Conservation (phyloP, 2,113 vertebrate genomes). For the Furnarius figulus region DNA sequence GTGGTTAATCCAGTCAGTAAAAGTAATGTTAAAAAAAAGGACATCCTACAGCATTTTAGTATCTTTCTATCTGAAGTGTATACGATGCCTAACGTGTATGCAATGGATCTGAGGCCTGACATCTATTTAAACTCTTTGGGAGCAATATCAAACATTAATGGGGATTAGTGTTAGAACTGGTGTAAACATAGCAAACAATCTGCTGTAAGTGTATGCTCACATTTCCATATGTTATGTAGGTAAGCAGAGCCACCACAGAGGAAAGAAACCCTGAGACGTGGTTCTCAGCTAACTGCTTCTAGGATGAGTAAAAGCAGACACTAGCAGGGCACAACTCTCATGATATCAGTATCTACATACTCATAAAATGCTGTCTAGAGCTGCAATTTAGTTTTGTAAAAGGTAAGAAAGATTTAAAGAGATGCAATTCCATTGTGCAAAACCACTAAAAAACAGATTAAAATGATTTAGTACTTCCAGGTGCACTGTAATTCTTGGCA, state of each 20-base stretch:
- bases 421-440: conserved; percentile 50
- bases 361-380: neutral
- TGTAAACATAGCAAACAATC: conserved; percentile 79
- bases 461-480: conserved; percentile 81
- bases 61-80: conserved; percentile 2
- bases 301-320: conserved; percentile 22
- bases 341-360: neutral
- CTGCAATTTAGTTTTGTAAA: conserved; percentile 13
- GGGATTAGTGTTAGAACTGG: conserved; percentile 79
- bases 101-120: conserved; percentile 71
- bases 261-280: conserved; percentile 23
- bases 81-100: conserved; percentile 5
- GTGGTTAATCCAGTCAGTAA: conserved; percentile 40
- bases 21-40: neutral
- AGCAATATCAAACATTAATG: conserved; percentile 82
- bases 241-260: conserved; percentile 71
- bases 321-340: neutral
- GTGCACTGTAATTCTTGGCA: conserved; percentile 75
- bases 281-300: conserved; percentile 46
- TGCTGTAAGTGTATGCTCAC: conserved; percentile 69
- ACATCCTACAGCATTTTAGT: neutral
- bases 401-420: conserved; percentile 55
- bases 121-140: conserved; percentile 74
- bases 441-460: conserved; percentile 65
- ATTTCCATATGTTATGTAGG: conserved; percentile 76